phyloP scores from a whole-genome alignment of 2,113 vertebrate species.

The Podilymbus podiceps region DNA sequence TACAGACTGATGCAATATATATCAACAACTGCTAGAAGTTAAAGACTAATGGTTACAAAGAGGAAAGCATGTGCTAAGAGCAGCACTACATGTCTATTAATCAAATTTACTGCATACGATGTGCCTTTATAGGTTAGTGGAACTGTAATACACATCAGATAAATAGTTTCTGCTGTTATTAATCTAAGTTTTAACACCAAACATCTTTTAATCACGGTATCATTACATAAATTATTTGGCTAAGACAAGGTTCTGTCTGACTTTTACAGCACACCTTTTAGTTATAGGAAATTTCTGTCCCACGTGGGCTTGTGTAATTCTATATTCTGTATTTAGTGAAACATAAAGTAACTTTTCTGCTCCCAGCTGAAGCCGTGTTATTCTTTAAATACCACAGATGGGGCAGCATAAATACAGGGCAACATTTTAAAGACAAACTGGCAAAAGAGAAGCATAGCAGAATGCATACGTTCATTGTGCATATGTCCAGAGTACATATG shows the following conservation, averaged over 20 bases:
- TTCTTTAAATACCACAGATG: not conserved
- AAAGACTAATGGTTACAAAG: constrained; percentile 48
- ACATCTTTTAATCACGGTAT: constrained; percentile 33
- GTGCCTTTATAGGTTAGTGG: constrained; percentile 40
- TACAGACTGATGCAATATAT: constrained; percentile 45
- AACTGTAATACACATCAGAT: constrained; percentile 47
- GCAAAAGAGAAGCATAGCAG: not conserved
- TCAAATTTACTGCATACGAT: constrained; percentile 36
- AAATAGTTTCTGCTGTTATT: constrained; percentile 58
- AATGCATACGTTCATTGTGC: not conserved
- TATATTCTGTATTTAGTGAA: not conserved
- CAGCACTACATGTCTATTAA: constrained; percentile 42
- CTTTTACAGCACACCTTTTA: not conserved
- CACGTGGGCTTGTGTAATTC: not conserved
- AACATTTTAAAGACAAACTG: not conserved
- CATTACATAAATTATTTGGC: not conserved
- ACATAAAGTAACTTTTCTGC: not conserved
- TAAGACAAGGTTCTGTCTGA: not conserved
- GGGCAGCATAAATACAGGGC: not conserved
- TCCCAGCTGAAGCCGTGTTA: not conserved
- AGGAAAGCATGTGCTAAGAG: constrained; percentile 52
- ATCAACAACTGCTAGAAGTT: constrained; percentile 32
- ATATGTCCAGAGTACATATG: not conserved
- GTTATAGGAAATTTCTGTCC: not conserved
- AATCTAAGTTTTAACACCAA: constrained; percentile 4